A percentile compares a stretch with the other conserved stretches of the same genome.
phyloP scores from a whole-genome alignment of 2,888 invertebrate genomes.

The Stenoptilia bipunctidactyla region DNA sequence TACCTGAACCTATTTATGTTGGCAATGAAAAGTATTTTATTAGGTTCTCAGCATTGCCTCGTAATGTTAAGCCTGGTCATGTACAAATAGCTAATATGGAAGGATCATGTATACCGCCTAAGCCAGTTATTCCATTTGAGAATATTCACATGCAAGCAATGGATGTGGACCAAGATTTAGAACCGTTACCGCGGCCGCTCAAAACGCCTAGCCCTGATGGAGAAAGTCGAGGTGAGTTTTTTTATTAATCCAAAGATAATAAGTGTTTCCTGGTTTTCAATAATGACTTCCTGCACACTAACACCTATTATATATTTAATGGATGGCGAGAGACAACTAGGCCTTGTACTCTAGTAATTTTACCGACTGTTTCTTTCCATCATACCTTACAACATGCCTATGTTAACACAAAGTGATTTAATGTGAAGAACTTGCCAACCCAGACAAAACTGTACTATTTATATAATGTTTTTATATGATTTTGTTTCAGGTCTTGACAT shows the following conservation, averaged over 20 bases:
- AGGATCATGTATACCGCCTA: conserved; percentile 47
- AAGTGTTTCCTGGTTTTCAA: background rate
- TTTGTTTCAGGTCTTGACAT: conserved; percentile 69
- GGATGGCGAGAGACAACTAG: too few relatives aligned
- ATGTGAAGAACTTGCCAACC: too few relatives aligned
- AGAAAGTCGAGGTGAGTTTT: conserved; percentile 43
- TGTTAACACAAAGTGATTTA: background rate
- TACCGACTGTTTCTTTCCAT: too few relatives aligned
- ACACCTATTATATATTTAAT: too few relatives aligned
- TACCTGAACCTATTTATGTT: conserved; percentile 83
- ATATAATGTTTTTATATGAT: background rate
- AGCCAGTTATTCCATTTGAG: conserved; percentile 21
- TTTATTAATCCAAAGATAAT: background rate
- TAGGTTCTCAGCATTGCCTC: conserved; percentile 83
- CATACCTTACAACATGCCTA: too few relatives aligned
- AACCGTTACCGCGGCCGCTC: conserved; percentile 20
- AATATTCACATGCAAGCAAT: conserved; percentile 26
- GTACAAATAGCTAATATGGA: conserved; percentile 81
- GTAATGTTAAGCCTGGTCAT: conserved; percentile 78
- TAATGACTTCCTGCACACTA: too few relatives aligned
- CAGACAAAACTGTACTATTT: background rate
- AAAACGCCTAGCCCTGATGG: conserved; percentile 51
- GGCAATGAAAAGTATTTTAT: conserved; percentile 84
- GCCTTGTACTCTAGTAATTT: too few relatives aligned
- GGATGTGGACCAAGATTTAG: conserved; percentile 30